Conservation (phyloP, 2,888 invertebrate species). For the Nymphalis c-album region DNA sequence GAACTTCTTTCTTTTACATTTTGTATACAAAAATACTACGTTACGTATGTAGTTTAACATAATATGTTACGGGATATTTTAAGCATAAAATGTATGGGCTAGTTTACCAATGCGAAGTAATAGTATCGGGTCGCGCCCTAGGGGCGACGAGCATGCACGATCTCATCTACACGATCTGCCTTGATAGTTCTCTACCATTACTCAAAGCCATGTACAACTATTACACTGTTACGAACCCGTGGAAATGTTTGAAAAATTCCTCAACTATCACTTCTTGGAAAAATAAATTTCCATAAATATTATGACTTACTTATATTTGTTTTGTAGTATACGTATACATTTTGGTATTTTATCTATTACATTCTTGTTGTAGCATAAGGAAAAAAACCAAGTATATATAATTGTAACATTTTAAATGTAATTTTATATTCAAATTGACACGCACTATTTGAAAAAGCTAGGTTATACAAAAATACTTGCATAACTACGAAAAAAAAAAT, state of each 20-base stretch:
- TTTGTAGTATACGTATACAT: too few relatives aligned
- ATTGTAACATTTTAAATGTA: too few relatives aligned
- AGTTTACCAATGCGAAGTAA: slow-evolving; percentile 28
- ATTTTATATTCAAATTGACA: too few relatives aligned
- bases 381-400: too few relatives aligned
- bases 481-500: not conserved
- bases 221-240: slow-evolving; percentile 30
- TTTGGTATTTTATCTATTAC: not conserved
- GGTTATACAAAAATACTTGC: too few relatives aligned
- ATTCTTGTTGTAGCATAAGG: too few relatives aligned
- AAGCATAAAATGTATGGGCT: slow-evolving; percentile 32
- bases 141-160: slow-evolving; percentile 57
- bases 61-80: slow-evolving; percentile 2
- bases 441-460: too few relatives aligned
- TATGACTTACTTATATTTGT: not conserved
- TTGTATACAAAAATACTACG: too few relatives aligned
- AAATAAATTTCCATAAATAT: slow-evolving; percentile 14
- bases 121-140: slow-evolving; percentile 50
- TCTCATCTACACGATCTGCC: slow-evolving; percentile 51
- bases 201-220: slow-evolving; percentile 38
- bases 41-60: too few relatives aligned
- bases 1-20: too few relatives aligned
- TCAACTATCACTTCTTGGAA: slow-evolving; percentile 20
- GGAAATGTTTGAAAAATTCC: slow-evolving; percentile 27
- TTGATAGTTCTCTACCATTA: slow-evolving; percentile 56